A percentile compares a stretch with the other conserved stretches of the same genome.
These are phyloP conservation scores for Palythoa heliodiscus DNA, from an alignment of 92 coral and sea anemone species.

Conservation along the genomic window DNA sequence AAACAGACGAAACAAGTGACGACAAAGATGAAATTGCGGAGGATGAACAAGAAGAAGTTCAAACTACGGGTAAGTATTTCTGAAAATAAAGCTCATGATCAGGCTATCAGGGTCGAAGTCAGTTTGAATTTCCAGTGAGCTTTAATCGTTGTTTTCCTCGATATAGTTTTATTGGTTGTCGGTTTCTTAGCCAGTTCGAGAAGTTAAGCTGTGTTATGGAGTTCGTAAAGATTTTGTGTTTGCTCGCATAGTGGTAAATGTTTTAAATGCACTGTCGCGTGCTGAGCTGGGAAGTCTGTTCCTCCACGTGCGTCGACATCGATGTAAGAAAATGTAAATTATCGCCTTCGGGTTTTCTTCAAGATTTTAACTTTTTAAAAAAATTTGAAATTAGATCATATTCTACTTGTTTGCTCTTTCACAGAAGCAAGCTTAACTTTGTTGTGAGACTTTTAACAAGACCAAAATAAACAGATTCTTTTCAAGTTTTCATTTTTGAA, in stretches of 20 bases:
- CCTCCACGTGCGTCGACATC: too few relatives aligned
- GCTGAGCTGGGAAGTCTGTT: too few relatives aligned
- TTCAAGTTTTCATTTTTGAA: background rate
- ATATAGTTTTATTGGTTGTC: too few relatives aligned
- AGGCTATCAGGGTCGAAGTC: background rate
- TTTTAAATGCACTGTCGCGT: too few relatives aligned
- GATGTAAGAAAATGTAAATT: background rate
- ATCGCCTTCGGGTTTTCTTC: background rate
- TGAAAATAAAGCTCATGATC: background rate
- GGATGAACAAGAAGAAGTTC: slow-evolving; percentile 30
- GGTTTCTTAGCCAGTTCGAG: too few relatives aligned
- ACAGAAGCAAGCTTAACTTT: background rate
- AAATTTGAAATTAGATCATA: background rate
- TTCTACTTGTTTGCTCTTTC: background rate
- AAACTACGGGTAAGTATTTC: slow-evolving; percentile 50
- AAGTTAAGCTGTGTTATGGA: too few relatives aligned
- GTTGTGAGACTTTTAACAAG: slow-evolving; percentile 18
- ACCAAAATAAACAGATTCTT: slow-evolving; percentile 57
- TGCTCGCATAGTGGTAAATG: too few relatives aligned
- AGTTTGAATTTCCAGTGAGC: background rate
- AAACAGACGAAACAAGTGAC: slow-evolving; percentile 64
- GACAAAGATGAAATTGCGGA: slow-evolving; percentile 48
- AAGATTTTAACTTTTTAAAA: background rate
- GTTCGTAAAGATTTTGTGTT: too few relatives aligned
- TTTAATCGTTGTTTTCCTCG: background rate